Conservation (phyloP, 2,888 invertebrate genomes). For the Automeris io region DNA sequence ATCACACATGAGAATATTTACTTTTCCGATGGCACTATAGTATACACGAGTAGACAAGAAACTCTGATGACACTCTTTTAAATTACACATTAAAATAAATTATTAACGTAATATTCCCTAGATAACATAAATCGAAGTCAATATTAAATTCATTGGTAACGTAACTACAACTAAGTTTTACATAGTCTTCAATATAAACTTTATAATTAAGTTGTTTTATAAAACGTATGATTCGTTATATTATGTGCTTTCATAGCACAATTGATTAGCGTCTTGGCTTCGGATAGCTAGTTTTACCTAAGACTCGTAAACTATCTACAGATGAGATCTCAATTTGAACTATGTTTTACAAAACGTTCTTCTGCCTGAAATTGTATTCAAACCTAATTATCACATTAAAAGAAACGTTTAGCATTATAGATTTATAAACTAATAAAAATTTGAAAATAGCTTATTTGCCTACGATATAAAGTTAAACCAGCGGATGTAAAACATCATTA, state of each 20-base stretch:
- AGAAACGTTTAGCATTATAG: conserved; percentile 47
- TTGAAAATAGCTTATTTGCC: conserved; percentile 30
- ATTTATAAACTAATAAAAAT: conserved; percentile 37
- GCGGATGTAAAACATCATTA: conserved; percentile 12
- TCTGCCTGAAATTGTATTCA: conserved; percentile 47
- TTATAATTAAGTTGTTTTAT: conserved; percentile 20
- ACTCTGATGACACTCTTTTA: conserved; percentile 8
- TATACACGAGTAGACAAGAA: not conserved
- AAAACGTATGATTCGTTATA: conserved; percentile 20
- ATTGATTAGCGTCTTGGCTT: conserved; percentile 71
- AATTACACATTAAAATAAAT: conserved; percentile 16
- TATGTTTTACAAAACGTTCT: conserved; percentile 61
- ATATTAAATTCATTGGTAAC: conserved; percentile 72
- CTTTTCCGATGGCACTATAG: conserved; percentile 2
- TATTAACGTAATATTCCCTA: conserved; percentile 17
- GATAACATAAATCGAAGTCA: conserved; percentile 42
- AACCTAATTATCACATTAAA: conserved; percentile 65
- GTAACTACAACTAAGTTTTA: conserved; percentile 61
- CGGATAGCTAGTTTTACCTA: conserved; percentile 64
- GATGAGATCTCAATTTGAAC: conserved; percentile 76
- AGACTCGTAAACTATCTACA: conserved; percentile 66
- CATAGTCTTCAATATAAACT: conserved; percentile 49
- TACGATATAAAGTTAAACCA: conserved; percentile 31
- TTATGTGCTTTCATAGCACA: conserved; percentile 28
- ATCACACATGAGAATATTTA: not conserved